phyloP scores from a whole-genome alignment of 2,888 invertebrate genomes.

The Zaprionus obscuricornis region DNA sequence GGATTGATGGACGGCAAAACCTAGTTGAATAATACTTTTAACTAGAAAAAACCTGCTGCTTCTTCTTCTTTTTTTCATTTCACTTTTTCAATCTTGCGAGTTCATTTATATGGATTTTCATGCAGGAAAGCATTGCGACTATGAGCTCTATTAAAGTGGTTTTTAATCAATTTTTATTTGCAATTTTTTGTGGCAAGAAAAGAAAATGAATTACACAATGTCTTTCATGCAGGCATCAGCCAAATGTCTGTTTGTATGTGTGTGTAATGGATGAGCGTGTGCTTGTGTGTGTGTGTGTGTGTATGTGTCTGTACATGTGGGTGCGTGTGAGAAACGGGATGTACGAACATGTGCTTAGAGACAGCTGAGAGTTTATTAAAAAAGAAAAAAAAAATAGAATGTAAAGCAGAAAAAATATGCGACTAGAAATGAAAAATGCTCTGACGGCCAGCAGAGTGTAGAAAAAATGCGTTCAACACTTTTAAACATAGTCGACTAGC shows the following conservation, averaged over 20 bases:
- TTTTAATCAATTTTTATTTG: slow-evolving; percentile 67
- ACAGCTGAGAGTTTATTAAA: slow-evolving; percentile 69
- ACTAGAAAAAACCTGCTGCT: too few species aligned
- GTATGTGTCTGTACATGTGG: background rate
- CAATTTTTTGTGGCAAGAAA: slow-evolving; percentile 18
- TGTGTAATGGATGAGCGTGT: slow-evolving; percentile 9
- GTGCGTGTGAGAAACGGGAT: slow-evolving; percentile 48
- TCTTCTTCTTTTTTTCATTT: too few species aligned
- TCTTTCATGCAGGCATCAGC: slow-evolving; percentile 41
- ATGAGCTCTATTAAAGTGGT: slow-evolving; percentile 66
- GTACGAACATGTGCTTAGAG: slow-evolving; percentile 55
- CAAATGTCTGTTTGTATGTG: background rate
- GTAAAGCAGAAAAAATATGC: slow-evolving; percentile 31
- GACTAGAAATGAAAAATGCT: slow-evolving; percentile 71
- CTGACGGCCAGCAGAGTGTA: slow-evolving; percentile 36
- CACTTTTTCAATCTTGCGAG: too few species aligned
- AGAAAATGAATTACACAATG: slow-evolving; percentile 61
- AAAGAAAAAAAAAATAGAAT: slow-evolving; percentile 40
- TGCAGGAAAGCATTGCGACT: slow-evolving; percentile 45
- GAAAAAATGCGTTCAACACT: too few species aligned
- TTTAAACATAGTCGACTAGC: too few species aligned
- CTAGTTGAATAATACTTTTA: too few species aligned
- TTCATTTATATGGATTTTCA: slow-evolving; percentile 36
- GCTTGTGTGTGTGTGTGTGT: slow-evolving; percentile 1
- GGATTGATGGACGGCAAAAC: background rate